Conservation (phyloP, 2,888 invertebrate species). For the Acleris literana region DNA sequence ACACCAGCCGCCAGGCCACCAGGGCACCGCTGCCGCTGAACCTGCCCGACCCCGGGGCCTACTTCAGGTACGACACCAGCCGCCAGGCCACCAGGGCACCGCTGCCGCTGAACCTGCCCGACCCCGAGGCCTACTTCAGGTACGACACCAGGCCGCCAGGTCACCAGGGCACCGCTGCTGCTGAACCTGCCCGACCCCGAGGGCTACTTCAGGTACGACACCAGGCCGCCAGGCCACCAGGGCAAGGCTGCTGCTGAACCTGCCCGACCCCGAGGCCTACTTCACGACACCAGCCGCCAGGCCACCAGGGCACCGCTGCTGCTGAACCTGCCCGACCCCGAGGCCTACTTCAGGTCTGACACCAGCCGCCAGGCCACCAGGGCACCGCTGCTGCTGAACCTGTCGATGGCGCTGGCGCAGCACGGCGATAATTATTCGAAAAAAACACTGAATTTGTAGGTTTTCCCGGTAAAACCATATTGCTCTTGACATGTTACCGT, state of each 20-base stretch:
- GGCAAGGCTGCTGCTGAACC: constrained; percentile 77
- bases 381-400: constrained; percentile 87
- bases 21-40: neutral
- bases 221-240: no score
- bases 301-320: constrained; percentile 82
- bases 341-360: constrained; percentile 86
- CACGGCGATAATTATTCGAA: no score
- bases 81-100: no score
- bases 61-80: constrained; percentile 81
- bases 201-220: constrained; percentile 78
- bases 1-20: no score
- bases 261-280: constrained; percentile 84
- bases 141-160: no score
- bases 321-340: constrained; percentile 84
- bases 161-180: neutral
- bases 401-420: constrained; percentile 85
- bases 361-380: constrained; percentile 82
- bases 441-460: no score
- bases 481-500: no score
- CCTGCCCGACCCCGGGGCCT: constrained; percentile 64
- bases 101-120: constrained; percentile 82
- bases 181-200: constrained; percentile 58
- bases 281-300: no score
- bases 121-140: constrained; percentile 88
- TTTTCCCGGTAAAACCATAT: no score